A percentile compares a stretch with the other conserved stretches of the same genome.
phyloP scores from a whole-genome alignment of 2,888 invertebrate species.

The Argyra leucocephala region DNA sequence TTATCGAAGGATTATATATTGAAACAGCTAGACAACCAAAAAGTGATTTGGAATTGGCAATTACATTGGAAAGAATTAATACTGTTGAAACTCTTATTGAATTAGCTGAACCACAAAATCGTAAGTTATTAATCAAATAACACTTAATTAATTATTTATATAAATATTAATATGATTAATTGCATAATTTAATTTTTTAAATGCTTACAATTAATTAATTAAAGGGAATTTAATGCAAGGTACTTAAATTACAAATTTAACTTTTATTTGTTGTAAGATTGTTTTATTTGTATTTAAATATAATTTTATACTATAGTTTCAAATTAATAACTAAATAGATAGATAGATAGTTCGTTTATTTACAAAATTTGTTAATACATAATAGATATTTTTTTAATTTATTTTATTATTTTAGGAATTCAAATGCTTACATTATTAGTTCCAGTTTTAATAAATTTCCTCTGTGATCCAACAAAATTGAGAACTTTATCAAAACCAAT shows the following conservation, averaged over 20 bases:
- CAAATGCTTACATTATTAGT: conserved; percentile 82
- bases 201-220: conserved; percentile 8
- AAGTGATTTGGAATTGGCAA: conserved; percentile 58
- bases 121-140: conserved; percentile 48
- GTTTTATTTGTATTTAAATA: too few relatives aligned
- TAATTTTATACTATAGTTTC: too few relatives aligned
- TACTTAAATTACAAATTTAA: too few relatives aligned
- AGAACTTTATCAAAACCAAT: conserved; percentile 54
- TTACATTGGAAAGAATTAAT: conserved; percentile 62
- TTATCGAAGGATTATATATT: conserved; percentile 64
- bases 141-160: conserved; percentile 16
- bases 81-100: conserved; percentile 66
- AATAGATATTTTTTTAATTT: too few relatives aligned
- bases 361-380: too few relatives aligned
- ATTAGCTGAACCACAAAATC: conserved; percentile 63
- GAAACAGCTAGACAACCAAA: conserved; percentile 52
- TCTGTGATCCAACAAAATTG: conserved; percentile 59
- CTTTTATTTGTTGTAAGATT: too few relatives aligned
- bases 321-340: too few relatives aligned
- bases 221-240: conserved; percentile 55
- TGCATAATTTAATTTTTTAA: conserved; percentile 10
- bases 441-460: conserved; percentile 78
- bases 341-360: too few relatives aligned
- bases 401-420: conserved; percentile 54
- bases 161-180: conserved; percentile 14